Conservation (phyloP, 2,113 vertebrate genomes). For the Brachyhypopomus gauderio region DNA sequence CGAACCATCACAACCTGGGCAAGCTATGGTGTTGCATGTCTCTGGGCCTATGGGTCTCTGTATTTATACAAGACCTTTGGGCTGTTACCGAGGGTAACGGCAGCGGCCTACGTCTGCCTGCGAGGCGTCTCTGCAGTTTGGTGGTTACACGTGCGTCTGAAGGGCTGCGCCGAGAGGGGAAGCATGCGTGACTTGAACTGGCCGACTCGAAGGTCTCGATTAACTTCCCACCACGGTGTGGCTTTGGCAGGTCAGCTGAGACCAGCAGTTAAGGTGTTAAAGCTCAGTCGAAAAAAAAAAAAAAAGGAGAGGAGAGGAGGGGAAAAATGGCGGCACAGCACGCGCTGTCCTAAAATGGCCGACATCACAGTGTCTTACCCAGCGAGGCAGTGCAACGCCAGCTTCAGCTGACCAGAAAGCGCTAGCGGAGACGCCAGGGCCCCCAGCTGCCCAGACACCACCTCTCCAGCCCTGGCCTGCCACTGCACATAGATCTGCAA, state of each 20-base stretch:
- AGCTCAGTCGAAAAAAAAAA: conserved; percentile 60
- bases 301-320: conserved; percentile 52
- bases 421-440: conserved; percentile 10
- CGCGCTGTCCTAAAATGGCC: conserved; percentile 81
- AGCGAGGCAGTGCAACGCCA: conserved; percentile 69
- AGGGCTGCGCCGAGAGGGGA: conserved; percentile 3
- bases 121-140: too few species aligned
- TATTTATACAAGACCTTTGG: too few species aligned
- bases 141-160: too few species aligned
- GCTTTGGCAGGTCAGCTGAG: conserved; percentile 59
- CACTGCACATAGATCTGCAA: conserved; percentile 15
- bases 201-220: background rate
- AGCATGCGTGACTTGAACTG: background rate
- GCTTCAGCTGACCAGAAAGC: conserved; percentile 63
- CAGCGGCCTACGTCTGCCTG: too few species aligned
- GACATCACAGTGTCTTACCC: conserved; percentile 76
- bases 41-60: too few species aligned
- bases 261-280: conserved; percentile 68
- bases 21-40: too few species aligned
- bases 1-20: too few species aligned
- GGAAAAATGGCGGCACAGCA: conserved; percentile 74
- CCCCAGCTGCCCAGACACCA: background rate
- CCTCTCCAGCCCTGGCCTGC: background rate
- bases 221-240: conserved; percentile 44
- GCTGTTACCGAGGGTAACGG: too few species aligned